Base-by-base conservation (phyloP, 2,797 vertebrate genomes). In the Pantherophis alleghaniensis region DNA sequence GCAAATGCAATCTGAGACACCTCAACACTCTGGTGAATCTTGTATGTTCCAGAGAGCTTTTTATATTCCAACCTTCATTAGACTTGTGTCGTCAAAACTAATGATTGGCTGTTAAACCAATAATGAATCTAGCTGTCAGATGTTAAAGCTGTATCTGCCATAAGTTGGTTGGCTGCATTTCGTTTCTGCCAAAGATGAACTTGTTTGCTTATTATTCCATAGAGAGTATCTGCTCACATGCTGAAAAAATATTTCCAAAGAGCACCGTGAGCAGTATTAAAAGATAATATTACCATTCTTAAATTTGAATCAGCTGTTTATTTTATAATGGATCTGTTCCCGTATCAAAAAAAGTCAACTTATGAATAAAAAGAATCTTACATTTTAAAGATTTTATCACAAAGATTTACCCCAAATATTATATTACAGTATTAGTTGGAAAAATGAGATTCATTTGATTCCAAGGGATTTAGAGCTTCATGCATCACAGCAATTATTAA, bases 31-130 rank as follows among this genome's bases (percentile, higher is more conserved):
- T 98, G 98, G 98, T 97, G 98, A 98, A 98, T 98, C 98, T 98
- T 98, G 98, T 98, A 98, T 98, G 98, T 98, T 98, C 98, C 98
- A 98, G 98, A 97, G 98, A 97, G 98, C 98, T 99, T 99, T 98
- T 99, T 99, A 99, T 99, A 99, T 98, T 97, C 97, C 98, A 98
- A 98, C 98, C 98, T 98, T 98, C 98, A 98, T 98, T 98, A 98
- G 98, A 98, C 98, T 98, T 98, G 97, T 99, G 98, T 98, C 98
- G 98, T 99, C 98, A 98, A 98, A 97, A 98, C 97, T 98, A 95
- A 98, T 96, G 98, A 99, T 99, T 99, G 99, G 99, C 98, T 99
- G 98, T 97, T 97, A 97, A 97, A 98, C 98, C 98, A 98, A 99
- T 98, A 99, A 99, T 98, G 98, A 99, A 98, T 98, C 98, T 98